Percentiles rank a stretch among this genome's conserved stretches.
Conservation (phyloP, 2,797 vertebrate genomes). For the Enteromius radiatus region DNA sequence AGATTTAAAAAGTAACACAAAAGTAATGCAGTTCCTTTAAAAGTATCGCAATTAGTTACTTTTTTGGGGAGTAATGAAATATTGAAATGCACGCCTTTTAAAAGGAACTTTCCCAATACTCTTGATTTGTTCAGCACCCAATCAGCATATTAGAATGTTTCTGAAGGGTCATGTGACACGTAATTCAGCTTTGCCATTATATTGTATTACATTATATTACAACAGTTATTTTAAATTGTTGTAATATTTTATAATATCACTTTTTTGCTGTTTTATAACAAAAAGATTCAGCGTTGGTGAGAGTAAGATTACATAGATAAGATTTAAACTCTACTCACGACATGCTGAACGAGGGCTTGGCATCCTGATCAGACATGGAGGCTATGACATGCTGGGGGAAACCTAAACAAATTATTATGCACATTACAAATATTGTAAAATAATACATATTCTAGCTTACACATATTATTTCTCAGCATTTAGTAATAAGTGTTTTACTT, state of each 20-base stretch:
- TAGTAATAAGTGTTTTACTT: not conserved
- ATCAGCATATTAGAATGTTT: not conserved
- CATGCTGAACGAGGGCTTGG: slow-evolving; percentile 96
- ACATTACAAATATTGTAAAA: not conserved
- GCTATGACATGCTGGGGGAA: slow-evolving; percentile 92
- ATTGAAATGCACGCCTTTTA: too few relatives aligned
- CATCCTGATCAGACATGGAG: slow-evolving; percentile 85
- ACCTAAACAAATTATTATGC: slow-evolving; percentile 72
- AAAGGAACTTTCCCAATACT: too few relatives aligned
- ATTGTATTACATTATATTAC: not conserved
- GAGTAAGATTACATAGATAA: not conserved
- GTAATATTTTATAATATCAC: not conserved
- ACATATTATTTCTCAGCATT: not conserved
- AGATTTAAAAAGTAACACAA: too few relatives aligned
- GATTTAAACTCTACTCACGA: slow-evolving; percentile 80
- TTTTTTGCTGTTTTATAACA: not conserved
- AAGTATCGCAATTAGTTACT: too few relatives aligned
- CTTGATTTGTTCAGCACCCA: not conserved
- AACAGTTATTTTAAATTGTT: not conserved
- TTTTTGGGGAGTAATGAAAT: too few relatives aligned
- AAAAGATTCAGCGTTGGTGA: not conserved
- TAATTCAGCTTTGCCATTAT: not conserved
- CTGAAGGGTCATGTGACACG: not conserved
- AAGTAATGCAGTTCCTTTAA: too few relatives aligned
- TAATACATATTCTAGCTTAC: not conserved